Percentiles rank a stretch among this genome's conserved stretches.
Conservation (phyloP, 2,888 invertebrate genomes). For the Neoscelio sp. region DNA sequence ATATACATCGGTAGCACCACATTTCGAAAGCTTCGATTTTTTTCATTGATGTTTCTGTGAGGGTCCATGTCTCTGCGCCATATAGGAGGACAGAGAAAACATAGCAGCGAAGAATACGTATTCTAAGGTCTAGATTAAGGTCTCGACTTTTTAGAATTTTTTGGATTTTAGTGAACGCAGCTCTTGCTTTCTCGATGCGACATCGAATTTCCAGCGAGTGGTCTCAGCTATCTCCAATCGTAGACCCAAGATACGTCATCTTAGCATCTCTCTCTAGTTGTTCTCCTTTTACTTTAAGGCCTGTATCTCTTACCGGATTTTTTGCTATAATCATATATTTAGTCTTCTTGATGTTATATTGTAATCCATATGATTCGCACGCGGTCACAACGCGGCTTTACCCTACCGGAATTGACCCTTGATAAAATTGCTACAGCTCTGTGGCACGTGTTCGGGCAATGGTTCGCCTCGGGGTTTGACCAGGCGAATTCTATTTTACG, state of each 20-base stretch:
- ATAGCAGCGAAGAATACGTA: background rate
- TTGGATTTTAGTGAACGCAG: too few relatives aligned
- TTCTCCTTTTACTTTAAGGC: background rate
- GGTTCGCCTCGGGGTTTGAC: conserved; percentile 64
- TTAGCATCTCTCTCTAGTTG: background rate
- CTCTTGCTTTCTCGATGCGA: conserved; percentile 4
- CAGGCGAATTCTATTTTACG: conserved; percentile 59
- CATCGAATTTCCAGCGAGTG: background rate
- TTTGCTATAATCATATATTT: background rate
- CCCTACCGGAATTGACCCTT: too few relatives aligned
- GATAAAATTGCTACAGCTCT: too few relatives aligned
- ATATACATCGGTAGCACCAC: background rate
- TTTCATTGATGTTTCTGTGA: background rate
- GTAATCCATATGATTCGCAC: background rate
- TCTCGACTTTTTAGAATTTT: background rate
- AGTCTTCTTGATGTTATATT: background rate
- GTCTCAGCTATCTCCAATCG: background rate
- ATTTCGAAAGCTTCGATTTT: conserved; percentile 1
- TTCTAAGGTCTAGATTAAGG: background rate
- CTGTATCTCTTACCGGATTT: background rate
- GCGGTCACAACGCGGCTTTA: background rate
- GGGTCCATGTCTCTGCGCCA: too few relatives aligned
- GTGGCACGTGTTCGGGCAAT: too few relatives aligned
- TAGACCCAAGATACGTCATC: background rate
- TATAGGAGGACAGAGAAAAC: conserved; percentile 7